Evolutionary conservation across 2,113 vertebrate species (phyloP).

Genomic region (Scytalopus superciliaris): DNA sequence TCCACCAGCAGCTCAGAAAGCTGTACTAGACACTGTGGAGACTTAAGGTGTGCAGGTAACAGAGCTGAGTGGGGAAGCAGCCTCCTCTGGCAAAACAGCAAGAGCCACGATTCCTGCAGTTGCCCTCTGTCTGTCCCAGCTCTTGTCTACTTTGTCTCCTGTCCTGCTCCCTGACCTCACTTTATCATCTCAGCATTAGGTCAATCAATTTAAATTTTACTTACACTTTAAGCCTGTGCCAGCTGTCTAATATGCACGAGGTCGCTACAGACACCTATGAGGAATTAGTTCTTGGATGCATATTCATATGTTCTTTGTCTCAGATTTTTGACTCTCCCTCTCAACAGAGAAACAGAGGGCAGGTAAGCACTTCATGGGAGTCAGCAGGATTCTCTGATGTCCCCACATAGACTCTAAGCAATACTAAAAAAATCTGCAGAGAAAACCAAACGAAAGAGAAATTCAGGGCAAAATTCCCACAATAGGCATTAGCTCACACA

Average conservation of each 20-base stretch:
- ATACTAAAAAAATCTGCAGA: neutral
- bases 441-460: neutral
- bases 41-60: neutral
- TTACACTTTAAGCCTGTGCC: neutral
- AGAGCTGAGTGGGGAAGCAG: neutral
- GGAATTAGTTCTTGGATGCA: neutral
- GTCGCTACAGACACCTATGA: neutral
- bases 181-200: neutral
- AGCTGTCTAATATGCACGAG: neutral
- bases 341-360: neutral
- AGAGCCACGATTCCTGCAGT: accelerated
- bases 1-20: neutral
- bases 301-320: neutral
- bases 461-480: neutral
- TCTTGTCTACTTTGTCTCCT: neutral
- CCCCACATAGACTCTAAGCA: neutral
- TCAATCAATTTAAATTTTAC: neutral
- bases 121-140: neutral
- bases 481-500: neutral
- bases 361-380: neutral
- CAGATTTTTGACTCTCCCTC: neutral
- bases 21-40: accelerated
- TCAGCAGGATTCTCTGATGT: neutral
- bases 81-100: neutral
- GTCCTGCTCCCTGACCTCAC: neutral